phyloP scores from a whole-genome alignment of 2,888 invertebrate genomes.

The Eugnorisma glareosa region DNA sequence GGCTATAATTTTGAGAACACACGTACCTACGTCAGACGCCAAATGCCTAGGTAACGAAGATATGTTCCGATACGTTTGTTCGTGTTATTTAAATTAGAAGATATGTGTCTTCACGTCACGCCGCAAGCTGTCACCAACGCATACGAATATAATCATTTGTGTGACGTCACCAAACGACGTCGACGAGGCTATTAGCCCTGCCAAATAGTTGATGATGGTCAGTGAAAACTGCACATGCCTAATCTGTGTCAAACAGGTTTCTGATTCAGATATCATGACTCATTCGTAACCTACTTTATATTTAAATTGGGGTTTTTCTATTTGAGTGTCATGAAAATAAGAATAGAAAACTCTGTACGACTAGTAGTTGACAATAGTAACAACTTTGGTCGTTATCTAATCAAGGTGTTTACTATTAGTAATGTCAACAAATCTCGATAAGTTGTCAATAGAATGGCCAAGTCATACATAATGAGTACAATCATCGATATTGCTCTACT shows the following conservation, averaged over 20 bases:
- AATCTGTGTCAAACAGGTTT: slow-evolving; percentile 39
- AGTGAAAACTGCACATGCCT: slow-evolving; percentile 48
- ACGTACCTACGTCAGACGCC: slow-evolving; percentile 14
- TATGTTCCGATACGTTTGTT: slow-evolving; percentile 27
- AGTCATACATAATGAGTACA: slow-evolving; percentile 58
- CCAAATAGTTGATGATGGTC: slow-evolving; percentile 66
- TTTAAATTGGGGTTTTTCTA: slow-evolving; percentile 1
- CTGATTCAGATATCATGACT: slow-evolving; percentile 33
- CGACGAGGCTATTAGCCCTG: slow-evolving; percentile 47
- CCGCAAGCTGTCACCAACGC: slow-evolving; percentile 40
- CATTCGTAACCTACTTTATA: slow-evolving; percentile 22
- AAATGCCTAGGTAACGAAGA: slow-evolving; percentile 31
- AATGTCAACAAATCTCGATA: slow-evolving; percentile 74
- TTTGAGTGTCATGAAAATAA: background rate
- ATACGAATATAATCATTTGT: slow-evolving; percentile 47
- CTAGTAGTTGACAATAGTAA: background rate
- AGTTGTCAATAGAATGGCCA: slow-evolving; percentile 63
- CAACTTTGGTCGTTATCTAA: slow-evolving; percentile 67
- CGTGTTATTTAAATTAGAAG: slow-evolving; percentile 45
- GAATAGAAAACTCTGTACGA: background rate
- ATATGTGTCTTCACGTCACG: slow-evolving; percentile 46
- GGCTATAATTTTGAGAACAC: slow-evolving; percentile 34
- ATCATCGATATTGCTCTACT: slow-evolving; percentile 56
- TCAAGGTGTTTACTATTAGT: slow-evolving; percentile 66
- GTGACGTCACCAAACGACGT: slow-evolving; percentile 60